Base-by-base conservation (phyloP, 2,797 vertebrate species). In the Leucoraja ocellata region DNA sequence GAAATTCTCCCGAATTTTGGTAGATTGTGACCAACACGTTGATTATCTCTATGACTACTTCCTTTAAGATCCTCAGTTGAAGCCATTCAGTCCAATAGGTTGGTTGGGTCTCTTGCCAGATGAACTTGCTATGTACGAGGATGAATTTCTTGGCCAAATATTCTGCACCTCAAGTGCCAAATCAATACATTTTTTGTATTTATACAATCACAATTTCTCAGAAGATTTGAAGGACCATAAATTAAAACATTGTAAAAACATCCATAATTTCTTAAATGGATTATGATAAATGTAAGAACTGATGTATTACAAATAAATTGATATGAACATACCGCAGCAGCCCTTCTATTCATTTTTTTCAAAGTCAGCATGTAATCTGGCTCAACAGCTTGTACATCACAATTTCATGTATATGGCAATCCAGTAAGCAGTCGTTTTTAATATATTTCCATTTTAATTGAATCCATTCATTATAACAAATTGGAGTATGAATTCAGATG, bases 391-490 rank as follows among this genome's bases (percentile, higher is more conserved):
- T 92, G 90, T 76, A 46, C 73, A 32, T 46, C 39, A 76, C 71
- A 74, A 76, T 92, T 92, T 76, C 90, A 76, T 32, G 71, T 92
- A 54, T 76, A 54, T 76, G 21, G 84, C 68, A 54, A 58, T 92
- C 14, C 39, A 92, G 68, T 71, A 92, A 71, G 90, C 90, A 92
- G 90, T 76, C 68, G 74, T 91, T 76, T 92, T 92, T 92, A 76
- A 76, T 76, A 58, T 28, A 76, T 92, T 92, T 92, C 90, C 90
- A 92, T 92, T 92, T 92, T 92, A 92, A 92, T 92, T 92, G 90
- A 92, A 92, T 76, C 71, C 71, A 92, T 92, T 92, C 71, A 92
- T 92, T 92, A 92, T 76, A 54, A 76, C 39, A 92, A 92, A 76
- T 92, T 92, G 71, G 71, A 54, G 63, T 88, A 92, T 92, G 90